Percentiles rank a stretch among this genome's conserved stretches.
Conservation (phyloP, 2,113 vertebrate genomes). For the Herpetotheres cachinnans region DNA sequence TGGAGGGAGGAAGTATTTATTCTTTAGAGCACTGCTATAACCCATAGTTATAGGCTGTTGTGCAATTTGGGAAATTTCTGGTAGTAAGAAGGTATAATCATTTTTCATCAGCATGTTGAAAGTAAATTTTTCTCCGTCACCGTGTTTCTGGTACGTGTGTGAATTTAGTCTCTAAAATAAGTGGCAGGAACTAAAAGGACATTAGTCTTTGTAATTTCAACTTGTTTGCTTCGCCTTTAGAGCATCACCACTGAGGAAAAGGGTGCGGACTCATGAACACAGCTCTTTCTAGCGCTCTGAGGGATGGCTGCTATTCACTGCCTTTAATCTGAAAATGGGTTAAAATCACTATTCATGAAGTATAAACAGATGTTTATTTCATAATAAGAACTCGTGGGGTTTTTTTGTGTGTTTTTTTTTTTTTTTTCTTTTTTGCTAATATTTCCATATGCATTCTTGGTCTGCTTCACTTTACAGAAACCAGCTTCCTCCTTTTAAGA, state of each 20-base stretch:
- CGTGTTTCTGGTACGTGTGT: not conserved
- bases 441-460: not conserved
- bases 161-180: not conserved
- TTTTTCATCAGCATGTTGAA: not conserved
- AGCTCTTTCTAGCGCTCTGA: not conserved
- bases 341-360: not conserved
- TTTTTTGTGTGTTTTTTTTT: too few relatives aligned
- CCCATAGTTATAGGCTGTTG: not conserved
- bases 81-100: not conserved
- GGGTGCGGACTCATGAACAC: not conserved
- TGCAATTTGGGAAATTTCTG: not conserved
- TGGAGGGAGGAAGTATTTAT: not conserved
- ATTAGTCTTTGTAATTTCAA: not conserved
- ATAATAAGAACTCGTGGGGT: not conserved
- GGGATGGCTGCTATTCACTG: not conserved
- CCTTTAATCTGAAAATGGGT: not conserved
- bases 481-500: not conserved
- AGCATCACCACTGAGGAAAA: not conserved
- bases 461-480: not conserved
- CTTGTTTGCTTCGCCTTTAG: not conserved
- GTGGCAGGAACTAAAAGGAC: not conserved
- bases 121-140: not conserved
- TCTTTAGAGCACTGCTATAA: not conserved
- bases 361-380: not conserved
- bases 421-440: not conserved